Base-by-base conservation (phyloP, 2,888 invertebrate genomes). In the Campoletis raptor region DNA sequence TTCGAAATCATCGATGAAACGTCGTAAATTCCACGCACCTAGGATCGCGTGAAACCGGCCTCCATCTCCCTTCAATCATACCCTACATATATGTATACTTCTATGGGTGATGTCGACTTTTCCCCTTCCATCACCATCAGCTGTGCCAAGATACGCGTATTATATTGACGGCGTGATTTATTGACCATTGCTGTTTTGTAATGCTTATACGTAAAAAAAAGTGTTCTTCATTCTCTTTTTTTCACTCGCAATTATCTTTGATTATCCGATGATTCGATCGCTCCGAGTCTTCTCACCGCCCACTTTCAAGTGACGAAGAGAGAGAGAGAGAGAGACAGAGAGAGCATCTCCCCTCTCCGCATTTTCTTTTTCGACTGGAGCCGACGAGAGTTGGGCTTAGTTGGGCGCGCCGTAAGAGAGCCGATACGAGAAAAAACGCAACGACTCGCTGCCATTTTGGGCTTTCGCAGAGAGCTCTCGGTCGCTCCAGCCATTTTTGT, bases 391-490 rank as follows among this genome's bases (percentile, higher is more conserved):
- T 30, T 24, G 72, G n/a, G 18, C 40, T 21, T 5, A 45, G 64
- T 57, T 24, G 79, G 42, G 54, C 57, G 79, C 57, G n/a, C 6
- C 67, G 78, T 10, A 67, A 83, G 73, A 45, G 48, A 15, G 70
- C 81, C 4, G 12, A 54, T n/a, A n/a, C 37, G 40, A 12, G 70
- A 54, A 40, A 70, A 64, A 54, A 80, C 36, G 57, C 52, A 61
- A 74, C 83, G 85, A 87, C 88, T n/a, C 88, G 87, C 86, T 88
- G 88, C 89, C 89, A 89, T 89, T 89, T 89, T 87, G 85, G 87
- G 87, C 83, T 88, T 83, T 86, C 37, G 81, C 80, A 54, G 73
- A 64, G 84, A 73, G 52, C 66, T 57, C 76, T 70, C 74, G 76
- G 74, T 66, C 48, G 64, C 74, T 54, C 37, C 70, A 21, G 57